Conservation (phyloP, 2,797 vertebrate species). For the Sebastes elongatus region DNA sequence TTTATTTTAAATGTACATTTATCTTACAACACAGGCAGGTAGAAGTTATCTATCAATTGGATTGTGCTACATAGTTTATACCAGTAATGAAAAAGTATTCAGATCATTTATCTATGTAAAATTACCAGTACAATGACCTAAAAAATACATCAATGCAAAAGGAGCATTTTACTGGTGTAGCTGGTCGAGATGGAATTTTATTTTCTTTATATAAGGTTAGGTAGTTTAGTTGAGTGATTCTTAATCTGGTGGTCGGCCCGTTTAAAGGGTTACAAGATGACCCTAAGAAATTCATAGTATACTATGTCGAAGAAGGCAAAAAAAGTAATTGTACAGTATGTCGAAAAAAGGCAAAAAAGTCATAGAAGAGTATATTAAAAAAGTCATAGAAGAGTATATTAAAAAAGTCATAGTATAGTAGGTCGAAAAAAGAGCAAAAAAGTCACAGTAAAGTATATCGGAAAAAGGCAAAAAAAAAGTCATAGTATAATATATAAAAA, state of each 20-base stretch:
- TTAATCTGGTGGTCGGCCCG: not conserved
- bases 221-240: not conserved
- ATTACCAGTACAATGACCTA: not conserved
- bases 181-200: too few species aligned
- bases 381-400: too few species aligned
- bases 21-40: not conserved
- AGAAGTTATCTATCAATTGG: not conserved
- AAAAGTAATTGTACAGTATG: too few species aligned
- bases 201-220: not conserved
- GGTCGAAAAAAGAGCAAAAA: too few species aligned
- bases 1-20: not conserved
- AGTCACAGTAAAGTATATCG: too few species aligned
- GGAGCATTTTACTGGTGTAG: not conserved
- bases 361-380: too few species aligned
- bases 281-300: too few species aligned
- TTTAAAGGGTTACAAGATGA: not conserved
- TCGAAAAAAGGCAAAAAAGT: too few species aligned
- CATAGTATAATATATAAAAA: too few species aligned
- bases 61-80: not conserved
- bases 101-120: not conserved
- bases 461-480: too few species aligned
- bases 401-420: too few species aligned
- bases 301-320: too few species aligned
- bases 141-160: not conserved
- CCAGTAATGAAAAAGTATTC: not conserved